Percentiles rank a stretch among this genome's conserved stretches.
Conservation (phyloP, 1,140 invertebrate genomes). For the Campodea augens region DNA sequence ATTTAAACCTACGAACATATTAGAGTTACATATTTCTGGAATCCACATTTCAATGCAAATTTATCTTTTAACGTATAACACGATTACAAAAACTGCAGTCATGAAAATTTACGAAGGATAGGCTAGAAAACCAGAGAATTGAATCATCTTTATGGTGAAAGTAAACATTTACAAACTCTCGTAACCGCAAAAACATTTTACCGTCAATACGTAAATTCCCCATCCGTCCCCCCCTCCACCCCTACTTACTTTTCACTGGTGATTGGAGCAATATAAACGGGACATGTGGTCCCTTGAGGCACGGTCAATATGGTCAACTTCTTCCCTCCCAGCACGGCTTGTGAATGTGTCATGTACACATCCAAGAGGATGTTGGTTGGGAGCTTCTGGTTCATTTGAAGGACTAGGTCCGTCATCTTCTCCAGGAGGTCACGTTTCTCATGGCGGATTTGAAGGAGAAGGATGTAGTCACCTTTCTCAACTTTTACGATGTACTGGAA, state of each 20-base stretch:
- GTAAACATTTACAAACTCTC: too few relatives aligned
- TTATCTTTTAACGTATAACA: too few relatives aligned
- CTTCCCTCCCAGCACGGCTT: conserved; percentile 41
- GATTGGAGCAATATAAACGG: conserved; percentile 55
- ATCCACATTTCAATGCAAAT: too few relatives aligned
- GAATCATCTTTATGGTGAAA: too few relatives aligned
- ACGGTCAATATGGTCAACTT: conserved; percentile 45
- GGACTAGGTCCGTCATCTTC: conserved; percentile 51
- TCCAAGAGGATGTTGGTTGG: conserved; percentile 47
- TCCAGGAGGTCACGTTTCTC: conserved; percentile 75
- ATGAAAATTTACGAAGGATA: too few relatives aligned
- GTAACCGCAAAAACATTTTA: too few relatives aligned
- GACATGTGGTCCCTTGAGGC: conserved; percentile 37
- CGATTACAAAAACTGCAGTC: too few relatives aligned
- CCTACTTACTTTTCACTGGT: conserved; percentile 50
- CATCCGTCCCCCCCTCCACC: too few relatives aligned
- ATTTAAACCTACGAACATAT: too few relatives aligned
- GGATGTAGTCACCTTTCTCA: conserved; percentile 86
- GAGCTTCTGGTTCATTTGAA: conserved; percentile 60
- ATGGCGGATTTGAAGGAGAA: conserved; percentile 71
- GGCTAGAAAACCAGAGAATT: too few relatives aligned
- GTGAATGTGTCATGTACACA: conserved; percentile 41
- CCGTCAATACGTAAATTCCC: too few relatives aligned
- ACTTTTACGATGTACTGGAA: conserved; percentile 65
- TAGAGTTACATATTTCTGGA: too few relatives aligned